Evolutionary conservation across 2,888 invertebrate species (phyloP).

Genomic region (Oxycera nigricornis): DNA sequence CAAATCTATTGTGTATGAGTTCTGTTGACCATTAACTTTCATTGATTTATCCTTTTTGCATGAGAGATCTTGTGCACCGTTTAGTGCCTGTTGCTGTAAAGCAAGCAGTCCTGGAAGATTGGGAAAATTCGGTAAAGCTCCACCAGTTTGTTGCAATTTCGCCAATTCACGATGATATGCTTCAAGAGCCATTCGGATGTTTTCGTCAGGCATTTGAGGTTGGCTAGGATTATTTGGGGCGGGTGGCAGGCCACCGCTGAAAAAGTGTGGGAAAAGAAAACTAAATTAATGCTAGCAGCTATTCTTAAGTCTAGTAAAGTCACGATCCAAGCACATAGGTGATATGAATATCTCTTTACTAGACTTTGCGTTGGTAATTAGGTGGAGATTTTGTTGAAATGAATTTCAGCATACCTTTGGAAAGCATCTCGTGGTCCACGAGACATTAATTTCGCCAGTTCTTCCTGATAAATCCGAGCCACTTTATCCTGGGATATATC

Average conservation of each 20-base stretch:
- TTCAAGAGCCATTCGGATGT: slow-evolving; percentile 87
- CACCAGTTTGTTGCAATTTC: slow-evolving; percentile 75
- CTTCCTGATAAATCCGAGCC: slow-evolving; percentile 92
- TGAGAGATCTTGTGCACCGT: slow-evolving; percentile 83
- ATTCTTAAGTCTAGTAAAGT: slow-evolving; percentile 56
- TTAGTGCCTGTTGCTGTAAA: slow-evolving; percentile 76
- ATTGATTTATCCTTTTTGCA: slow-evolving; percentile 76
- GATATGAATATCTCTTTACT: background rate
- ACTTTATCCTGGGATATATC: slow-evolving; percentile 97
- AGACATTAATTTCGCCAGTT: slow-evolving; percentile 91
- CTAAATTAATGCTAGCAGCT: slow-evolving; percentile 64
- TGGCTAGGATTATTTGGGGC: slow-evolving; percentile 20
- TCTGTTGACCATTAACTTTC: slow-evolving; percentile 62
- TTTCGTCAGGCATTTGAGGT: slow-evolving; percentile 71
- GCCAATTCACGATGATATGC: slow-evolving; percentile 93
- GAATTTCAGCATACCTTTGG: slow-evolving; percentile 69
- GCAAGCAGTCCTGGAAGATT: slow-evolving; percentile 74
- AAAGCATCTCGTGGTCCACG: slow-evolving; percentile 79
- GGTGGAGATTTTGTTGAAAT: background rate
- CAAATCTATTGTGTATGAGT: slow-evolving; percentile 61
- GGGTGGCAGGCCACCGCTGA: slow-evolving; percentile 68
- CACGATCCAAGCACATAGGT: background rate
- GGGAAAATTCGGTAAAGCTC: slow-evolving; percentile 66
- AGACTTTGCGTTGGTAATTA: background rate
- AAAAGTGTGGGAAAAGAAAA: slow-evolving; percentile 85